Conservation (phyloP, 2,113 vertebrate genomes). For the Sterrhoptilus dennistouni region DNA sequence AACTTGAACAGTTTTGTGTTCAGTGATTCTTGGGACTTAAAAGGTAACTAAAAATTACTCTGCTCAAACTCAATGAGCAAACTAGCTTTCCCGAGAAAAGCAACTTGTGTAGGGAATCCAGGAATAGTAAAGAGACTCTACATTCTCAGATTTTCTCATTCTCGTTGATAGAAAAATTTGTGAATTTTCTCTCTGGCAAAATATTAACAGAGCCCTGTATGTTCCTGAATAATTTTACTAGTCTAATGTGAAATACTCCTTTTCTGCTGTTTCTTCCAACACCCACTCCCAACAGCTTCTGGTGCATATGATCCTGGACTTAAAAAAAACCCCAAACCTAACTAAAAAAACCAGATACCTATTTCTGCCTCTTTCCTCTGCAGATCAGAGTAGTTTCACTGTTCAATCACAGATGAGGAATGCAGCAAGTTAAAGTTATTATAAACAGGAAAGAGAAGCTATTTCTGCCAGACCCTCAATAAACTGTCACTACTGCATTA, state of each 20-base stretch:
- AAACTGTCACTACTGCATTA: slow-evolving; percentile 48
- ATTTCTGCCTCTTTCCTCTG: not conserved
- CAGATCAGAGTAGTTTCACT: slow-evolving; percentile 1
- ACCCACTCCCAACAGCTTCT: not conserved
- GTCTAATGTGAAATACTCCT: not conserved
- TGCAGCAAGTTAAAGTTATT: slow-evolving; percentile 29
- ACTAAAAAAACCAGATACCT: not conserved
- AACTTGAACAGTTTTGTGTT: not conserved
- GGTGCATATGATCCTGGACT: not conserved
- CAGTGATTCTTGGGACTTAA: not conserved
- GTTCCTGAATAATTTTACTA: not conserved
- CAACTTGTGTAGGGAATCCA: not conserved
- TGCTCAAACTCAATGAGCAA: not conserved
- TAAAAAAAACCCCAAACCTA: not conserved
- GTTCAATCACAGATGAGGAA: slow-evolving; percentile 42
- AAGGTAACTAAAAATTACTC: not conserved
- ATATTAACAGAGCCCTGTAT: not conserved
- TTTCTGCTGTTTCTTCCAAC: not conserved
- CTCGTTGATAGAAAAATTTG: not conserved
- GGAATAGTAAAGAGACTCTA: not conserved
- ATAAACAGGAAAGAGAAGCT: slow-evolving; percentile 55
- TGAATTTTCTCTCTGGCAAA: not conserved
- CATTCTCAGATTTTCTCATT: not conserved
- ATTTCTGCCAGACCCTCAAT: slow-evolving; percentile 29
- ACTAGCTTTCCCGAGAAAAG: not conserved